These are phyloP conservation scores for Centropus bengalensis DNA, from an alignment of 2,113 vertebrate genomes.

Conservation along the genomic window DNA sequence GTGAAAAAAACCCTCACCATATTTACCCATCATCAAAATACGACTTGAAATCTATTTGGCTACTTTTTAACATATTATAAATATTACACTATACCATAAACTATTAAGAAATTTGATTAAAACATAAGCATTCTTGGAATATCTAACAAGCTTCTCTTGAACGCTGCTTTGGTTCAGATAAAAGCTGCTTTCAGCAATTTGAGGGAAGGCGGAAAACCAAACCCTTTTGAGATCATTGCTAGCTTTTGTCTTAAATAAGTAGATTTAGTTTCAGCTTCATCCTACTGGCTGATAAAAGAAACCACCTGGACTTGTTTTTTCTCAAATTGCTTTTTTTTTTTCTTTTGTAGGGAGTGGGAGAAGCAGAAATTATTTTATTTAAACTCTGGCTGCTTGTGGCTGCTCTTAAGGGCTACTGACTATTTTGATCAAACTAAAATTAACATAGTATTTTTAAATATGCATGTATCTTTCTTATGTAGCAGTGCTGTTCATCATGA, in stretches of 20 bases:
- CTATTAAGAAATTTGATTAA: background rate
- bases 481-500: background rate
- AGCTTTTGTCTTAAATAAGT: conserved; percentile 37
- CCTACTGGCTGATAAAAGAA: background rate
- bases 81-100: background rate
- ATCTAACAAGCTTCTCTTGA: background rate
- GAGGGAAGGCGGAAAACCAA: background rate
- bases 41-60: background rate
- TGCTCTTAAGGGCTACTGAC: background rate
- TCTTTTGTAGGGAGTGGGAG: accelerated
- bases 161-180: background rate
- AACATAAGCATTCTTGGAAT: background rate
- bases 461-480: background rate
- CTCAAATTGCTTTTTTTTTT: background rate
- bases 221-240: background rate
- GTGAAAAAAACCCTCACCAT: background rate
- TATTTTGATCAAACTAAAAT: background rate
- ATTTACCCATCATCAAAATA: background rate
- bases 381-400: background rate
- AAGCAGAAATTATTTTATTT: background rate
- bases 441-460: background rate
- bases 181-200: background rate
- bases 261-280: conserved; percentile 12
- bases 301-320: background rate
- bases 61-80: background rate